phyloP scores from a whole-genome alignment of 2,888 invertebrate genomes.

The Argyra leucocephala region DNA sequence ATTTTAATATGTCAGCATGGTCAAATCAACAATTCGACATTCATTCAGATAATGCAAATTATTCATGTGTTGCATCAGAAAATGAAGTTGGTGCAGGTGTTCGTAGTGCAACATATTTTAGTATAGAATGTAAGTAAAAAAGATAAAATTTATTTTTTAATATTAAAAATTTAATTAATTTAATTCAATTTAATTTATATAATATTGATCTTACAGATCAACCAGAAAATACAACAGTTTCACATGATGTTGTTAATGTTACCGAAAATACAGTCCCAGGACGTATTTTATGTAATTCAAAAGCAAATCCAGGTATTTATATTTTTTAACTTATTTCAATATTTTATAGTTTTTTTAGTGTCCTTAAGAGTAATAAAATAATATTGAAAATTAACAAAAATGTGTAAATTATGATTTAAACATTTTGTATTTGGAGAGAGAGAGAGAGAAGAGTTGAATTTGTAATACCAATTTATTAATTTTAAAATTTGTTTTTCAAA shows the following conservation, averaged over 20 bases:
- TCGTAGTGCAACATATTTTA: conserved; percentile 72
- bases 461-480: too few relatives aligned
- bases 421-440: too few relatives aligned
- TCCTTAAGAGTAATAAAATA: too few relatives aligned
- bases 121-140: conserved; percentile 73
- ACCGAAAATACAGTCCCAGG: conserved; percentile 47
- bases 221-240: conserved; percentile 76
- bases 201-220: conserved; percentile 48
- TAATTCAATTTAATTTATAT: conserved; percentile 2
- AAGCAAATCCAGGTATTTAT: conserved; percentile 45
- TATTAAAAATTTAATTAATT: not conserved
- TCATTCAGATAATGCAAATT: conserved; percentile 66
- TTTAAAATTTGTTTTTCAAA: too few relatives aligned
- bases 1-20: conserved; percentile 83
- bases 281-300: conserved; percentile 47
- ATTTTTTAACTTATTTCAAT: conserved; percentile 10
- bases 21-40: conserved; percentile 67
- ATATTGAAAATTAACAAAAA: too few relatives aligned
- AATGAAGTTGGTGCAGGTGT: conserved; percentile 73
- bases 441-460: too few relatives aligned
- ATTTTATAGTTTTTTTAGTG: too few relatives aligned
- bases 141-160: not conserved
- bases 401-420: too few relatives aligned
- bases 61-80: conserved; percentile 70
- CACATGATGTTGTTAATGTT: conserved; percentile 43